Evolutionary conservation across 2,797 vertebrate species (phyloP).

Genomic region (Spinibarbus caldwelli): DNA sequence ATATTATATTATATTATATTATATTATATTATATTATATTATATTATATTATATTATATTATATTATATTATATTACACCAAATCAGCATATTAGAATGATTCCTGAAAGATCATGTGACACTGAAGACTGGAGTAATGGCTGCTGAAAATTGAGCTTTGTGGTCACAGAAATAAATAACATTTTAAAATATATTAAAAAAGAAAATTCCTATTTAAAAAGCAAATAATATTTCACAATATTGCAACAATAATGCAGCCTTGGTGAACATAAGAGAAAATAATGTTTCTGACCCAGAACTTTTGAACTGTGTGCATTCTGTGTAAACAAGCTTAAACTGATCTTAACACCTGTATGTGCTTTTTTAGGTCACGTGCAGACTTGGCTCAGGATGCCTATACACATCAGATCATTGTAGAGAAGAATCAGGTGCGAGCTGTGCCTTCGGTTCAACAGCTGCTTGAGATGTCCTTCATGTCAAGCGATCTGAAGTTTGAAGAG

Average conservation of each 20-base stretch:
- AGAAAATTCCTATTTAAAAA: background rate
- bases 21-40: background rate
- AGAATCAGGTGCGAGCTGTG: conserved; percentile 71
- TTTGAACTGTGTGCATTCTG: background rate
- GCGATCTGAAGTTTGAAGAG: conserved; percentile 81
- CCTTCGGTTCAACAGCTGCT: conserved; percentile 83
- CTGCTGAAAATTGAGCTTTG: background rate
- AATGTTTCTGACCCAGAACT: background rate
- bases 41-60: background rate
- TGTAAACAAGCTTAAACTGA: background rate
- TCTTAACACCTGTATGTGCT: background rate
- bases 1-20: background rate
- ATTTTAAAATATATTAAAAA: background rate
- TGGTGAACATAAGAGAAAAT: background rate
- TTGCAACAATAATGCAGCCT: background rate
- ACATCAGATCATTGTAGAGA: conserved; percentile 84
- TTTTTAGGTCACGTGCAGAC: conserved; percentile 71
- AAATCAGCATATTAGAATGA: background rate
- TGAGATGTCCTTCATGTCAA: conserved; percentile 79
- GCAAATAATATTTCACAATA: background rate
- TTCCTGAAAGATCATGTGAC: background rate
- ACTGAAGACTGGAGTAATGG: background rate
- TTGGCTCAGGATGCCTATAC: conserved; percentile 77
- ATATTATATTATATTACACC: background rate
- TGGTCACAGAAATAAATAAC: background rate